A percentile compares a stretch with the other conserved stretches of the same genome.
Conservation (phyloP, 1,140 invertebrate genomes). For the Drosophila oshimai region DNA sequence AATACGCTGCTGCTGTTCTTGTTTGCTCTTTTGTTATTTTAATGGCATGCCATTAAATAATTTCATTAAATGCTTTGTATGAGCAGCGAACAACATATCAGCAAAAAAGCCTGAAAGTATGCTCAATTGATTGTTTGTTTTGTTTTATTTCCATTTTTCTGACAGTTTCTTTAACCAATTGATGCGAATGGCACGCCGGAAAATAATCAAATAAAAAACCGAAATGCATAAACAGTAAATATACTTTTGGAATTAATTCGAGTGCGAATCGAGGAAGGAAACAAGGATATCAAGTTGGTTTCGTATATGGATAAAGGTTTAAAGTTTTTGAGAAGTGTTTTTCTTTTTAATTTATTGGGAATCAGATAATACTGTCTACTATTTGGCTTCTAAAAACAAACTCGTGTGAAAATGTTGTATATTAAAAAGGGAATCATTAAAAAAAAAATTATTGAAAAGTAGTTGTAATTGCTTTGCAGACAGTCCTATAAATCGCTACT, state of each 20-base stretch:
- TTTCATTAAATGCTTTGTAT: conserved; percentile 75
- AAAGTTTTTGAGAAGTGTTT: not conserved
- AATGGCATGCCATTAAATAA: conserved; percentile 77
- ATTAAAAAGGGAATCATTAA: too few relatives aligned
- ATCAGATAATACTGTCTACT: too few relatives aligned
- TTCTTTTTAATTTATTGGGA: not conserved
- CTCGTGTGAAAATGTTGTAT: too few relatives aligned
- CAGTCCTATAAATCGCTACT: conserved; percentile 24
- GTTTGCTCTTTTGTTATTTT: conserved; percentile 66
- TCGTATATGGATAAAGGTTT: too few relatives aligned
- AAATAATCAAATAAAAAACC: not conserved
- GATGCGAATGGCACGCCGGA: not conserved
- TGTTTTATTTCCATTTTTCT: conserved; percentile 15
- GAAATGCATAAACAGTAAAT: not conserved
- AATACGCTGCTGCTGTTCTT: conserved; percentile 36
- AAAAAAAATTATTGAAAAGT: not conserved
- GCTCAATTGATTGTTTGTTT: conserved; percentile 53
- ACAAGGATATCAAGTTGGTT: too few relatives aligned
- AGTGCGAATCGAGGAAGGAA: not conserved
- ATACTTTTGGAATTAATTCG: not conserved
- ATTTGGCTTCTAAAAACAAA: too few relatives aligned
- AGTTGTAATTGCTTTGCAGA: conserved; percentile 16
- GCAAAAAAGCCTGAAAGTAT: conserved; percentile 41
- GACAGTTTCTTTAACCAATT: conserved; percentile 52
- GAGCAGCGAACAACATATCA: conserved; percentile 29